Percentiles rank a stretch among this genome's conserved stretches.
phyloP scores from a whole-genome alignment of 2,797 vertebrate species.

The Simalia tracyae region DNA sequence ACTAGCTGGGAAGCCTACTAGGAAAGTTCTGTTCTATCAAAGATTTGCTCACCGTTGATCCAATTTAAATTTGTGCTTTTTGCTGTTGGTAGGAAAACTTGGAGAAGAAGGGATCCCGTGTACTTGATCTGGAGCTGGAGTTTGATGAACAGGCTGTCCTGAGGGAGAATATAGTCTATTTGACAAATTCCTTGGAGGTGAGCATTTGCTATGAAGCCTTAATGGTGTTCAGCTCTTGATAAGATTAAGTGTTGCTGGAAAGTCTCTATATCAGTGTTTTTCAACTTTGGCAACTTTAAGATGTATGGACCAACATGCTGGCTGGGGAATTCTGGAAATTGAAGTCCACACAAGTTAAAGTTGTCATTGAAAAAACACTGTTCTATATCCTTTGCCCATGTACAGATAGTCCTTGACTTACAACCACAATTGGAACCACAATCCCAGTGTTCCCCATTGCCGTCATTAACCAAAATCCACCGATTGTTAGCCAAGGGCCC shows the following conservation, averaged over 20 bases:
- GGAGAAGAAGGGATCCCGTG: slow-evolving; percentile 88
- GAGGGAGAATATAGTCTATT: slow-evolving; percentile 91
- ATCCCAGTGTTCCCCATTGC: no score
- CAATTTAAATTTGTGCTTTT: slow-evolving; percentile 20
- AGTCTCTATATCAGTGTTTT: not conserved
- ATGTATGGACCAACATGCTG: not conserved
- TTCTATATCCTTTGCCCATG: not conserved
- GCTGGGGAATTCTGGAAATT: not conserved
- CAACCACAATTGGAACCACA: no score
- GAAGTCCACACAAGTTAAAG: not conserved
- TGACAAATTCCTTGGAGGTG: slow-evolving; percentile 96
- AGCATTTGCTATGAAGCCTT: slow-evolving; percentile 4
- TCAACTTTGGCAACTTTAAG: not conserved
- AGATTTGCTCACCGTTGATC: slow-evolving; percentile 26
- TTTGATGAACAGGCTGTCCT: slow-evolving; percentile 93
- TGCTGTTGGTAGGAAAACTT: slow-evolving; percentile 83
- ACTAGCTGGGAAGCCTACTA: slow-evolving; percentile 45
- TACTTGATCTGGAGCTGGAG: slow-evolving; percentile 92
- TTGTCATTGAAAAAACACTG: not conserved
- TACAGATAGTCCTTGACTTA: no score
- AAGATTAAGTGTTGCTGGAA: not conserved
- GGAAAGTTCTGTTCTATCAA: slow-evolving; percentile 31
- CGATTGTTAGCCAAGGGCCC: no score
- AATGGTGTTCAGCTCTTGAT: not conserved
- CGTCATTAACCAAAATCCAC: no score